These are phyloP conservation scores for Pimpla rufipes DNA, from an alignment of 2,888 invertebrate species.

Conservation along the genomic window DNA sequence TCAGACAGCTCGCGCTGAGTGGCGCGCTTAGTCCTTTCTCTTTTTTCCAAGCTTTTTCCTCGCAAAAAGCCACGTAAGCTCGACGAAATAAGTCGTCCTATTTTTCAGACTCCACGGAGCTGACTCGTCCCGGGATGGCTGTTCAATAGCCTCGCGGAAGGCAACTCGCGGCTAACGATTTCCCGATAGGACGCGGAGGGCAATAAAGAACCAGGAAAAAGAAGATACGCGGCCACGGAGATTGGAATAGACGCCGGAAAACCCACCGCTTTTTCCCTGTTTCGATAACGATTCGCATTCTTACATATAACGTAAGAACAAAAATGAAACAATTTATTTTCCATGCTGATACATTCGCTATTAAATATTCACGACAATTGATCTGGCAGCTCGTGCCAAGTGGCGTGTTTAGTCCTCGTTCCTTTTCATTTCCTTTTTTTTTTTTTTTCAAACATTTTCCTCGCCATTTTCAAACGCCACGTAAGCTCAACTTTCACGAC, in stretches of 20 bases:
- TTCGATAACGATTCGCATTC: conserved; percentile 88
- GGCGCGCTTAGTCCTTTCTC: not conserved
- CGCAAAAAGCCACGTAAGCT: not conserved
- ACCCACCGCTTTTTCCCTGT: conserved; percentile 99
- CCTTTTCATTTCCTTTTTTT: too few species aligned
- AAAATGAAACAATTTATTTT: too few species aligned
- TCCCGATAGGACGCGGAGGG: not conserved
- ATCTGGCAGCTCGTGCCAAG: too few species aligned
- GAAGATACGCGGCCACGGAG: not conserved
- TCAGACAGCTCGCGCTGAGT: not conserved
- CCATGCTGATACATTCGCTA: too few species aligned
- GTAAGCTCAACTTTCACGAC: too few species aligned
- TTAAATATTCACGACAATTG: too few species aligned
- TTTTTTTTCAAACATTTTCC: too few species aligned
- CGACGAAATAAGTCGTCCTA: not conserved
- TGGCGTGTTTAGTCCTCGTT: too few species aligned
- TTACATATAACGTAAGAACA: too few species aligned
- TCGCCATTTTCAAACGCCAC: too few species aligned
- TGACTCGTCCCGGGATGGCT: not conserved
- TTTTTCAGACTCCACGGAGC: too few species aligned
- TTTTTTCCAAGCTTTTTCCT: not conserved
- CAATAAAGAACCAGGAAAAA: not conserved
- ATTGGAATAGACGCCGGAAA: not conserved
- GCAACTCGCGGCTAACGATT: not conserved
- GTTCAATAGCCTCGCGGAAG: not conserved